A percentile compares a stretch with the other conserved stretches of the same genome.
Evolutionary conservation across 2,888 invertebrate species (phyloP).

Genomic region (Scaptodrosophila latifasciaeformis): DNA sequence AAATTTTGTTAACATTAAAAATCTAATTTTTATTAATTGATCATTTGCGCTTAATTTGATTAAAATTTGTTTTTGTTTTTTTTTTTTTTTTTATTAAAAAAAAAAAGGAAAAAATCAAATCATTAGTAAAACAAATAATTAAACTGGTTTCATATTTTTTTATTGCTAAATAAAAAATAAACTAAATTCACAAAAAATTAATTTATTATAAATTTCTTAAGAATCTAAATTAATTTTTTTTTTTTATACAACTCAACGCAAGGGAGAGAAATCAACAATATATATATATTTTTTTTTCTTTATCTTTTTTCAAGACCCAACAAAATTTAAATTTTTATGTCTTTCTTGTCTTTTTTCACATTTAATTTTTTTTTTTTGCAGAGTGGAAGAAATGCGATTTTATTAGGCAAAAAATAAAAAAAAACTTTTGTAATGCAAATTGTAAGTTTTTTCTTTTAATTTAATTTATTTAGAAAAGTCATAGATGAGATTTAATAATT

Average conservation of each 20-base stretch:
- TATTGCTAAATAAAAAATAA: slow-evolving; percentile 14
- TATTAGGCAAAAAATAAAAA: slow-evolving; percentile 50
- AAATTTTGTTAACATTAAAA: slow-evolving; percentile 61
- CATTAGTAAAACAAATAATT: slow-evolving; percentile 1
- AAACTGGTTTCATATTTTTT: slow-evolving; percentile 3
- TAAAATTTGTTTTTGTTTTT: slow-evolving; percentile 13
- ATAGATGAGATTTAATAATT: too few species aligned
- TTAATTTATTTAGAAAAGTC: slow-evolving; percentile 11
- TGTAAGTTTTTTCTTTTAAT: slow-evolving; percentile 6
- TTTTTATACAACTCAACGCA: background rate
- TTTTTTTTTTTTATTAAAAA: slow-evolving; percentile 14
- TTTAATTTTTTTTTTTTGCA: slow-evolving; percentile 22
- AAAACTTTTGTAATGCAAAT: slow-evolving; percentile 17
- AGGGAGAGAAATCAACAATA: background rate
- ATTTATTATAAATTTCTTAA: background rate
- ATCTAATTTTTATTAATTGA: slow-evolving; percentile 69
- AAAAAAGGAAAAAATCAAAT: background rate
- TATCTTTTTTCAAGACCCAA: too few species aligned
- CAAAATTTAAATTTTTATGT: too few species aligned
- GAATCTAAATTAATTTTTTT: background rate
- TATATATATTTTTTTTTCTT: background rate
- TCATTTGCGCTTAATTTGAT: slow-evolving; percentile 62
- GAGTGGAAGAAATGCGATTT: slow-evolving; percentile 71
- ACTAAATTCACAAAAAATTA: too few species aligned
- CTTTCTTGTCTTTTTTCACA: too few species aligned